Conservation (phyloP, 1,140 invertebrate species). For the Leptonema lineaticorne region DNA sequence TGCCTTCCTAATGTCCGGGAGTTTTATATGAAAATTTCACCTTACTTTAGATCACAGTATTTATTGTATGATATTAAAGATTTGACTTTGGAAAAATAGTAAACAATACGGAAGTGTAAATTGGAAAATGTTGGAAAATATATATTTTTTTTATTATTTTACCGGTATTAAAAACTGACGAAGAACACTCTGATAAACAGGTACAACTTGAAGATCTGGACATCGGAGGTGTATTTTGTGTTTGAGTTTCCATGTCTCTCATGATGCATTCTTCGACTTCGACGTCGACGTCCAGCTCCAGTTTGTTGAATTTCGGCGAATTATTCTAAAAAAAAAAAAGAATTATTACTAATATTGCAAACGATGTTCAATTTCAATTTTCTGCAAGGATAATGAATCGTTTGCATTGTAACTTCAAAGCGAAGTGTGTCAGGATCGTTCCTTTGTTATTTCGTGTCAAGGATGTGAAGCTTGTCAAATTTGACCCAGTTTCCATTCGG, state of each 20-base stretch:
- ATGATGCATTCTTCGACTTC: slow-evolving; percentile 22
- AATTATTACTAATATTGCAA: background rate
- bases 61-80: too few species aligned
- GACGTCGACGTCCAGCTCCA: background rate
- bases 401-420: background rate
- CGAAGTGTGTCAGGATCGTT: background rate
- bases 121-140: too few species aligned
- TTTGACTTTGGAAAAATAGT: too few species aligned
- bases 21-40: too few species aligned
- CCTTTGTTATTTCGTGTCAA: slow-evolving; percentile 9
- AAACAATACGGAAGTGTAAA: too few species aligned
- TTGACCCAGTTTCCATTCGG: background rate
- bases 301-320: background rate
- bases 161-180: slow-evolving; percentile 39
- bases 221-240: slow-evolving; percentile 30
- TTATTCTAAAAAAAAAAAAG: background rate
- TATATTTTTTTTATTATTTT: too few species aligned
- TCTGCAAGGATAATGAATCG: background rate
- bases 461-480: background rate
- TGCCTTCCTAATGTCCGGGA: too few species aligned
- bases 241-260: slow-evolving; percentile 38
- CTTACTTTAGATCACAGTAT: too few species aligned
- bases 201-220: slow-evolving; percentile 38
- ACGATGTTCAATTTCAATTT: too few species aligned
- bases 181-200: slow-evolving; percentile 40